Conservation (phyloP, 2,113 vertebrate species). For the Festucalex cinctus region DNA sequence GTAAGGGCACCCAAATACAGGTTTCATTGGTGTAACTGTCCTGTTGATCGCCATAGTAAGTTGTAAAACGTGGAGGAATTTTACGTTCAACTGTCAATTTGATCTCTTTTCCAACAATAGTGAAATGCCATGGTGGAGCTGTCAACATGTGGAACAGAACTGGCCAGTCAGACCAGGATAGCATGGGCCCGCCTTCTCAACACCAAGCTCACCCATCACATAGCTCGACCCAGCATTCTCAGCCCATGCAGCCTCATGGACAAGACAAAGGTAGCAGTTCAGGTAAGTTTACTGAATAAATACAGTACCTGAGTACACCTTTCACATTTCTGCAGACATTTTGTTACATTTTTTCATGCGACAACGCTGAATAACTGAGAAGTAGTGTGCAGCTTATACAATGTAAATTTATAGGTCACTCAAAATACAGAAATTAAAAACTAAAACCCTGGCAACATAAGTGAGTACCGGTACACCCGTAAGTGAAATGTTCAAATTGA, state of each 20-base stretch:
- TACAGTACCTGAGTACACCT: too few species aligned
- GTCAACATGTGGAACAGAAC: conserved; percentile 96
- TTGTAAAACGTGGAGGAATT: too few species aligned
- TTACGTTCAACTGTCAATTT: background rate
- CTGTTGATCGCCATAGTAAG: background rate
- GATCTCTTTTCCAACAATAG: conserved; percentile 14
- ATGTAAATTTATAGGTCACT: too few species aligned
- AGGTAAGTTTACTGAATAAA: conserved; percentile 65
- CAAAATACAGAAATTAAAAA: too few species aligned
- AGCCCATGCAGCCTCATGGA: conserved; percentile 49
- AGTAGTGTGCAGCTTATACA: too few species aligned
- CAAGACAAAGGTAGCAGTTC: conserved; percentile 78
- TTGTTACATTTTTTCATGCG: too few species aligned
- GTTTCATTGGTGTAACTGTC: background rate
- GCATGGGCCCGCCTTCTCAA: conserved; percentile 59
- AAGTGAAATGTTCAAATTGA: too few species aligned
- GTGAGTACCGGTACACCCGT: too few species aligned
- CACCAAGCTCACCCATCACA: conserved; percentile 51
- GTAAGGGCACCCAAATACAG: conserved; percentile 20
- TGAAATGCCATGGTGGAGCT: conserved; percentile 64
- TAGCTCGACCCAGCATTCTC: conserved; percentile 41
- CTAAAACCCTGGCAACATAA: too few species aligned
- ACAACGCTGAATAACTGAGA: too few species aligned
- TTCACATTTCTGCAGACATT: too few species aligned
- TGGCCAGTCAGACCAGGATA: conserved; percentile 79